These are phyloP conservation scores for Caenorhabditis becei DNA, from an alignment of 2,888 invertebrate species.

Conservation along the genomic window DNA sequence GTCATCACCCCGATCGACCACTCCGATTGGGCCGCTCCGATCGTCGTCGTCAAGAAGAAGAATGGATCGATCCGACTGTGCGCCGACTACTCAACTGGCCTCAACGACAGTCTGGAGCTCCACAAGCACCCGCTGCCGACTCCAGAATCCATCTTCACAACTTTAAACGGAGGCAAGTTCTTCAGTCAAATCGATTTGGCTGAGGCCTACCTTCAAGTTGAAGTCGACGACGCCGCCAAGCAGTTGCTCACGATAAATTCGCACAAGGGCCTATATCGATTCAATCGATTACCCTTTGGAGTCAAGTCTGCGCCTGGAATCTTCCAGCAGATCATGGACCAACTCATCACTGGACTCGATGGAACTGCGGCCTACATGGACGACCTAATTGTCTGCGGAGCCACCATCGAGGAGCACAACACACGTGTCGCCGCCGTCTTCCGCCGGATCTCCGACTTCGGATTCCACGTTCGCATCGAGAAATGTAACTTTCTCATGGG, in stretches of 20 bases:
- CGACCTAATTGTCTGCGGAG: slow-evolving; percentile 64
- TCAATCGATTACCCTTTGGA: slow-evolving; percentile 70
- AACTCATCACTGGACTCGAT: slow-evolving; percentile 57
- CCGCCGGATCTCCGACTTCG: slow-evolving; percentile 54
- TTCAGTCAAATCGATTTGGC: slow-evolving; percentile 56
- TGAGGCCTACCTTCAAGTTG: slow-evolving; percentile 72
- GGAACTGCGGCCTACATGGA: slow-evolving; percentile 62
- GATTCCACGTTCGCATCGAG: slow-evolving; percentile 55
- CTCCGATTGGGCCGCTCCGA: slow-evolving; percentile 69
- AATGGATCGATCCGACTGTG: slow-evolving; percentile 70
- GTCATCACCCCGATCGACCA: slow-evolving; percentile 59
- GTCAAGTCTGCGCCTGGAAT: slow-evolving; percentile 67
- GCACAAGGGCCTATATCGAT: slow-evolving; percentile 62
- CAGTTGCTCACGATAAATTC: slow-evolving; percentile 62
- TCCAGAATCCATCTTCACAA: slow-evolving; percentile 64
- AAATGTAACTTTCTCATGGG: slow-evolving; percentile 66
- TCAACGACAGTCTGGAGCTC: slow-evolving; percentile 64
- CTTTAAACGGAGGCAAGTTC: slow-evolving; percentile 58
- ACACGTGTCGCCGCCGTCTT: slow-evolving; percentile 43
- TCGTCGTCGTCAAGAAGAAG: slow-evolving; percentile 66
- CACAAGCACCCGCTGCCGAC: slow-evolving; percentile 69
- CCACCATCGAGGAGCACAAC: slow-evolving; percentile 51
- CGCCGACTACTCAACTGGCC: slow-evolving; percentile 70
- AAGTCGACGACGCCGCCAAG: slow-evolving; percentile 61
- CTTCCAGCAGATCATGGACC: slow-evolving; percentile 68